These are phyloP conservation scores for Carposina sasakii DNA, from an alignment of 1,140 invertebrate genomes.

Conservation along the genomic window DNA sequence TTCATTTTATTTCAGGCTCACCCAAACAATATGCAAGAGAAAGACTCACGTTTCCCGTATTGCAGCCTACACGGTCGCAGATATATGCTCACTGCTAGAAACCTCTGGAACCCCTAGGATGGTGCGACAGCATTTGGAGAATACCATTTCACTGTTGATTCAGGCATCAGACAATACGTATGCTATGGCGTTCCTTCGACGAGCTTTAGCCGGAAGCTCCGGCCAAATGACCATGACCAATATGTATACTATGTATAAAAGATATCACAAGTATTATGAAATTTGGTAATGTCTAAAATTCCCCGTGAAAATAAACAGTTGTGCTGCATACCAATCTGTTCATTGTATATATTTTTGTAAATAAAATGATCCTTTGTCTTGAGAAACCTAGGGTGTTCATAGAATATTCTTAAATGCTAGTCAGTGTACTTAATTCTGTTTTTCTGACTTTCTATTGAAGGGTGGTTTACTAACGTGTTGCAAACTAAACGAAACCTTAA, in stretches of 20 bases:
- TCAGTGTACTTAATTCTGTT: too few relatives aligned
- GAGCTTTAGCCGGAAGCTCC: conserved; percentile 37
- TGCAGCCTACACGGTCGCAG: conserved; percentile 51
- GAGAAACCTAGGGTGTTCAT: too few relatives aligned
- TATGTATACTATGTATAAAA: conserved; percentile 56
- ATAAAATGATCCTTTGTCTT: too few relatives aligned
- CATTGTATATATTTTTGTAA: too few relatives aligned
- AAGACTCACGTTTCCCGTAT: conserved; percentile 53
- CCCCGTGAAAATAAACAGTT: too few relatives aligned
- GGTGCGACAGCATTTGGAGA: conserved; percentile 54
- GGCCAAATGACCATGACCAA: conserved; percentile 54
- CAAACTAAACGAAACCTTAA: too few relatives aligned
- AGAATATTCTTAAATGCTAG: too few relatives aligned
- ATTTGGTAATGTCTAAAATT: not conserved
- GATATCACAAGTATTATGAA: conserved; percentile 49
- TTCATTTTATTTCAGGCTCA: conserved; percentile 49
- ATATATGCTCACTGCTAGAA: conserved; percentile 45
- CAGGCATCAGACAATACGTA: conserved; percentile 45
- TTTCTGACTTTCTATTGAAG: too few relatives aligned
- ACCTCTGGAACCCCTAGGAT: conserved; percentile 35
- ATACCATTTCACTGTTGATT: conserved; percentile 44
- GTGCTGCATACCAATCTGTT: too few relatives aligned
- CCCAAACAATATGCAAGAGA: conserved; percentile 53
- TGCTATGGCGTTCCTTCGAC: conserved; percentile 47
- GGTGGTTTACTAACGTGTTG: too few relatives aligned